Evolutionary conservation across 2,888 invertebrate species (phyloP).

Genomic region (Tuberolachnus salignus): DNA sequence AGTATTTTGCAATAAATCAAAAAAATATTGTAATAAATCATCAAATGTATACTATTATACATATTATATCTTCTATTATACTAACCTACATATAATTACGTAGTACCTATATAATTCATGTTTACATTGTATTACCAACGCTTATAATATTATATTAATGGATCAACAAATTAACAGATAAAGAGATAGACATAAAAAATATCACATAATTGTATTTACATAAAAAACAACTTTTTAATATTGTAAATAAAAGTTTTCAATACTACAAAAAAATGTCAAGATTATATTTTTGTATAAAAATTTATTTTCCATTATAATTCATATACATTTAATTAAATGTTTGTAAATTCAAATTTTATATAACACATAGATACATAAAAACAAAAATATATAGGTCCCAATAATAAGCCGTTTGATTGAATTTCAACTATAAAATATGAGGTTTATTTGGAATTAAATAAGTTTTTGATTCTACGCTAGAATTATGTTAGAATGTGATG

Average conservation of each 20-base stretch:
- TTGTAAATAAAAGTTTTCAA: too few species aligned
- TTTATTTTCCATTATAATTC: too few species aligned
- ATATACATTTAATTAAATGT: too few species aligned
- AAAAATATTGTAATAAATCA: background rate
- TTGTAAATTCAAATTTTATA: too few species aligned
- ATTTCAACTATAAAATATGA: background rate
- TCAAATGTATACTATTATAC: background rate
- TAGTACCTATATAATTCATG: background rate
- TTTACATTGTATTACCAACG: background rate
- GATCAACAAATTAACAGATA: constrained; percentile 7
- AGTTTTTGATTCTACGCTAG: background rate
- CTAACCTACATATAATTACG: too few species aligned
- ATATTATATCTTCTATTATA: background rate
- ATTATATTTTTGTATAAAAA: too few species aligned
- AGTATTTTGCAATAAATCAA: constrained; percentile 25
- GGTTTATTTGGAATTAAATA: background rate
- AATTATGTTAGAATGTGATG: background rate
- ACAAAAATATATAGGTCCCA: too few species aligned
- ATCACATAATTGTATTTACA: background rate
- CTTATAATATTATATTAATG: background rate
- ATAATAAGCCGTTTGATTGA: too few species aligned
- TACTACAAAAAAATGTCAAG: too few species aligned
- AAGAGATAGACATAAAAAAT: background rate
- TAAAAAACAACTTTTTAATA: too few species aligned
- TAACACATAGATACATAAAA: too few species aligned